Evolutionary conservation across 2,888 invertebrate species (phyloP).

Genomic region (Norana najaformis): DNA sequence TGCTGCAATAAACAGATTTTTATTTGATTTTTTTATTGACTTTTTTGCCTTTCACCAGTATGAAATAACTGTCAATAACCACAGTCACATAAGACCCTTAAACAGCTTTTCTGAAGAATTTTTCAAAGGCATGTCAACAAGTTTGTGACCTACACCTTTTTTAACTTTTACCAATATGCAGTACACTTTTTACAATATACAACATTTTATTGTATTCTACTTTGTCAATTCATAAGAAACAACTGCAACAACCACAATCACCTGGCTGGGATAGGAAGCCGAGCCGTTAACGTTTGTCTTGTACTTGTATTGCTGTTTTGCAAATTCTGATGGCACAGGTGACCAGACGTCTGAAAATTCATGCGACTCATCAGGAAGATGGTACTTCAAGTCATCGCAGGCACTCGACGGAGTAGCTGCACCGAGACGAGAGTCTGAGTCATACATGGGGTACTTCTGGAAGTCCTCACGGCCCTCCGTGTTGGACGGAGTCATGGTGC

Average conservation of each 20-base stretch:
- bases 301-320: conserved; percentile 23
- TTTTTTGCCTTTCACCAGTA: not conserved
- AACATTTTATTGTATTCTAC: not conserved
- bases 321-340: not conserved
- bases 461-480: not conserved
- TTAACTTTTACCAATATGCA: not conserved
- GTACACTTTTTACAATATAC: not conserved
- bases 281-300: conserved; percentile 8
- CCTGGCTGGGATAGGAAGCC: not conserved
- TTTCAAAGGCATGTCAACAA: not conserved
- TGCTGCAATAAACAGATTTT: not conserved
- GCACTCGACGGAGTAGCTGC: not conserved
- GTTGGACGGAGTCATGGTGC: not conserved
- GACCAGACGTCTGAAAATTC: conserved; percentile 14
- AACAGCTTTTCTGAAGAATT: not conserved
- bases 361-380: not conserved
- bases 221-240: not conserved
- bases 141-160: not conserved
- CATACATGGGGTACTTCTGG: not conserved
- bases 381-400: conserved; percentile 8
- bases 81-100: not conserved
- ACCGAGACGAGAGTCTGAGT: conserved; percentile 3
- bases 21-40: not conserved
- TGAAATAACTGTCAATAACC: not conserved
- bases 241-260: not conserved